These are phyloP conservation scores for Hydrotaea diabolus DNA, from an alignment of 2,888 invertebrate species.

Conservation along the genomic window DNA sequence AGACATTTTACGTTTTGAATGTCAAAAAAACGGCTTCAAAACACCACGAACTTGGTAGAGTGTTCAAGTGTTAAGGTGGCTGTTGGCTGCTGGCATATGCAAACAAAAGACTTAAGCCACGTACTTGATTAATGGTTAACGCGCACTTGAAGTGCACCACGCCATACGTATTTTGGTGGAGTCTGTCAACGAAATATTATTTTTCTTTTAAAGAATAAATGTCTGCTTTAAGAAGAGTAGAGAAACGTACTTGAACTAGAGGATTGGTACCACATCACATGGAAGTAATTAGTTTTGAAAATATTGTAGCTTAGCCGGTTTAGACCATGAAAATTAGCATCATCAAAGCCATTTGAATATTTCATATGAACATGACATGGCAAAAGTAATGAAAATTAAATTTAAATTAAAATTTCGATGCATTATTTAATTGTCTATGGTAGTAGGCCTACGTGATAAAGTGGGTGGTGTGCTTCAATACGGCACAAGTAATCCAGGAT, in stretches of 20 bases:
- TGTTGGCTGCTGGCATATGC: not conserved
- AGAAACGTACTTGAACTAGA: constrained; percentile 13
- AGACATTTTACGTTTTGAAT: constrained; percentile 16
- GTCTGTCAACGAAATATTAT: not conserved
- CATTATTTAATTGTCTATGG: too few species aligned
- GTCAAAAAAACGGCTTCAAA: not conserved
- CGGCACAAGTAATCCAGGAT: too few species aligned
- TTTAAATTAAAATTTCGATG: too few species aligned
- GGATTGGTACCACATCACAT: not conserved
- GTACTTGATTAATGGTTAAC: constrained; percentile 6
- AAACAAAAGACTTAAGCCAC: constrained; percentile 25
- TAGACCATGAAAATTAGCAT: too few species aligned
- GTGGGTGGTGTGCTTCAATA: too few species aligned
- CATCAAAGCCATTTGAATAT: too few species aligned
- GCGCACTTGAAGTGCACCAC: not conserved
- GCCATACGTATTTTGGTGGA: not conserved
- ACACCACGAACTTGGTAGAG: not conserved
- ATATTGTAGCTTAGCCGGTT: too few species aligned
- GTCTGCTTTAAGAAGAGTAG: not conserved
- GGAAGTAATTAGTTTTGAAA: not conserved
- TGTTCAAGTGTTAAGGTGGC: not conserved
- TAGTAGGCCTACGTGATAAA: too few species aligned
- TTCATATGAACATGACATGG: too few species aligned
- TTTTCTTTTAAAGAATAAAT: not conserved
- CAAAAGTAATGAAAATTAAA: too few species aligned